Evolutionary conservation across 2,888 invertebrate species (phyloP), one percentile per base, ranked within the genome.

Genomic region (Eupeodes latifasciatus): DNA sequence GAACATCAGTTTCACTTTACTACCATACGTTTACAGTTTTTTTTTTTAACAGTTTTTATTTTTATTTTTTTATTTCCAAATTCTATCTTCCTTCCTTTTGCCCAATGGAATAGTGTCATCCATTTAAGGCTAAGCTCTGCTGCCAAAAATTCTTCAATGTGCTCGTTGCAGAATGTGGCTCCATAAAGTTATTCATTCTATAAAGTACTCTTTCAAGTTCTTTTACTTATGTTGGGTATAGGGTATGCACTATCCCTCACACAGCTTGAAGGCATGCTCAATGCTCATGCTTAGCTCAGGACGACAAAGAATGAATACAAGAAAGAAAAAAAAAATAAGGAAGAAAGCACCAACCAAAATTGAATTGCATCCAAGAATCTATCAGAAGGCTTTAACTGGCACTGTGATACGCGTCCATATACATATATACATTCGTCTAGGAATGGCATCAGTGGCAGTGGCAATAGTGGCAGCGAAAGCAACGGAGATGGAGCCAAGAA

Each of bases 301-400:
- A 51, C 78, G 72, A 67, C 71, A 44, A 36, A 62, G 62, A 55
- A 44, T 69, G 66, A 47, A 57, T 27, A 34, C 40, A 51, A 7
- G 12, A 27, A 64, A 34, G 27, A 80, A 57, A 72, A 49, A 49
- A 62, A 36, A 36, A 4, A 27, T 51, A 66, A 59, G 34, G 27
- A 66, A 66, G 19, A 66, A 66, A 72, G 49, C n/a, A 51, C 27
- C 81, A 14, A 69, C 55, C 53, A 84, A 87, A 87, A 87, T 87
- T 87, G 87, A 87, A 87, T 87, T 87, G 84, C 87, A 84, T 87
- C 83, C 87, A 87, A 87, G 78, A 72, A 83, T 87, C 84, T 84
- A 84, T 87, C 83, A 72, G 64, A 84, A 80, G 66, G 76, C 80
- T 67, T 87, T 87, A 80, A 87, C 80, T 87, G 87, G 87, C 79